Evolutionary conservation across 2,888 invertebrate species (phyloP), one percentile per base, ranked within the genome.

Genomic region (Drosophila buzzatii): DNA sequence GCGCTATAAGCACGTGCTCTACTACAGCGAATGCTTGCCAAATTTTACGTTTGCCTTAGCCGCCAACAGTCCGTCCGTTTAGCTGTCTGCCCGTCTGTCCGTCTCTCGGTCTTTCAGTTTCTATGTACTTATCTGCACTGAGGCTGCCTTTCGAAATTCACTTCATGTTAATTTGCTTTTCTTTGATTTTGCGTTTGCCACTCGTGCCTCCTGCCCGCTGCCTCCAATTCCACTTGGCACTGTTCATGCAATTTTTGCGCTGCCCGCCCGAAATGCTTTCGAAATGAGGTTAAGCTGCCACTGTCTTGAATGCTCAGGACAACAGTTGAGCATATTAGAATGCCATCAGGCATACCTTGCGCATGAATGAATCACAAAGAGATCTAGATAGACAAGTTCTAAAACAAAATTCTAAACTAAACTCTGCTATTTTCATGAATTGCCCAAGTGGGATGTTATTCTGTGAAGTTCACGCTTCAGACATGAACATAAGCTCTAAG

Each of bases 121-220:
- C 73, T 73, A 60, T 76, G 73, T 73, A 77, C 76, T 76, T 77
- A 76, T 56, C 73, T 73, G 77, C 77, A 76, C 49, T 60, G 60
- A 59, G 69, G 41, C 66, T 65, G 80, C 79, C 72, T 76, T 83
- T 79, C 77, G 87, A 84, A 84, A 85, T 80, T 82, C 84, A 78
- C 85, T 80, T 86, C 87, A 85, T 86, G 84, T 87, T 85, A 84
- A 85, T 85, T 86, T 84, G 76, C 80, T 79, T 84, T 80, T 78
- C 87, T 87, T 86, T 87, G 85, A 84, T 85, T 87, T 84, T 78
- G 67, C 72, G 70, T 73, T 73, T 68, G 58, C 67, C 84, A 70
- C 37, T 37, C 52, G 23, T 23, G 23, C 27, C 39, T 1, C 65
- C 37, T 45, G 52, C 66, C 74, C 62, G 62, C 57, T 77, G 67